Evolutionary conservation across 2,113 vertebrate genomes (phyloP), one percentile per base, ranked within the genome.

Genomic region (Rhinolophus sinicus): DNA sequence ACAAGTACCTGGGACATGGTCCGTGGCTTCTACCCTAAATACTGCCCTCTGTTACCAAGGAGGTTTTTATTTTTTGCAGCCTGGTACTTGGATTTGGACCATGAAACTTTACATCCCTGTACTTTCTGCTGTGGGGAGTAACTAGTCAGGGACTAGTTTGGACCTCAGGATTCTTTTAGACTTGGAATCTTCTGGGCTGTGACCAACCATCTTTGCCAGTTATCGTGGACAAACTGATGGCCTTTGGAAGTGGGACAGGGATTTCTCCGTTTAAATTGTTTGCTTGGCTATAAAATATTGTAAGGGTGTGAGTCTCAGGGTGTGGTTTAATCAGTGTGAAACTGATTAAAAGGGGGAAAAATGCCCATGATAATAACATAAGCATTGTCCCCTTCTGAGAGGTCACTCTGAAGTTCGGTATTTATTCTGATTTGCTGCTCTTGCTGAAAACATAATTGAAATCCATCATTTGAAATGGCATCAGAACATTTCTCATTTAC

Each of bases 211-310:
- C 7, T 35, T 76, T 86, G 33, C 33, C 38, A 88, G 18, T 44
- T 47, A 44, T 78, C 13, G 44, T 95, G 44, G 15, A n/a, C 22
- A 93, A 90, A 90, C 67, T 38, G 67, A n/a, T 9, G 35, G 30
- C 38, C 24, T 77, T 85, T 94, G 69, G 44, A 72, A 86, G 44
- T 62, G 67, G 28, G 52, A 21, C 60, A 82, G 40, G 50, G 16
- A 30, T 50, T 80, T 96, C 30, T 83, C n/a, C 75, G 56, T 80
- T 92, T 69, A 85, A n/a, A 75, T 78, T 91, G 33, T n/a, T 92
- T 85, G 60, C 52, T 38, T 94, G 47, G 30, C 87, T 81, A 6
- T 62, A 90, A 88, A 90, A 58, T 78, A 80, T 69, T 83, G 21
- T 19, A 81, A 69, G 30, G 40, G 26, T 93, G 30, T 83, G 69